A percentile compares a stretch with the other conserved stretches of the same genome.
These are phyloP conservation scores for Sanderia malayensis DNA, from an alignment of 30 jellyfish, hydroid and myxozoan genomes.

Conservation along the genomic window DNA sequence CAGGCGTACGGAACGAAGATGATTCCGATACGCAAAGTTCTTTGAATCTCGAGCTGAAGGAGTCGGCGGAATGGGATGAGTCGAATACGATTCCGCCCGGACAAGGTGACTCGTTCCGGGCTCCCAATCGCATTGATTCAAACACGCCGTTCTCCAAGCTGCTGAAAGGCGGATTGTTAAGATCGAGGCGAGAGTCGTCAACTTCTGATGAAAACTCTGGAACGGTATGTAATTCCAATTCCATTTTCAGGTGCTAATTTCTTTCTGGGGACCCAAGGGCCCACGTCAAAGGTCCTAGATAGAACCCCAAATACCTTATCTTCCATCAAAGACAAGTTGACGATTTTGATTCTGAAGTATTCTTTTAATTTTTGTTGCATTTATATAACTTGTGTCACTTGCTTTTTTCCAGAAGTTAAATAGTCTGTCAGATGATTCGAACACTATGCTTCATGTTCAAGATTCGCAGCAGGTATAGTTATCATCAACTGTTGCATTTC, in stretches of 20 bases:
- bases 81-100: conserved; percentile 40
- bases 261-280: too few relatives aligned
- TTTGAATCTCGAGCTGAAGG: conserved; percentile 26
- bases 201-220: conserved; percentile 19
- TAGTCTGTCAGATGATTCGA: neutral
- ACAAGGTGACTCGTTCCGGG: conserved; percentile 21
- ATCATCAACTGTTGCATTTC: too few relatives aligned
- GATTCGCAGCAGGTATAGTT: too few relatives aligned
- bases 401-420: neutral
- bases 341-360: too few relatives aligned
- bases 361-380: too few relatives aligned
- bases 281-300: too few relatives aligned
- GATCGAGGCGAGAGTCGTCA: conserved; percentile 20
- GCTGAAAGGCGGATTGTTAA: conserved; percentile 43
- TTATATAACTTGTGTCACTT: too few relatives aligned
- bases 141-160: conserved; percentile 64
- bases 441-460: neutral
- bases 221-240: too few relatives aligned
- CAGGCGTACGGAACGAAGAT: conserved; percentile 13
- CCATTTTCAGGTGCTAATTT: too few relatives aligned
- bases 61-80: conserved; percentile 43
- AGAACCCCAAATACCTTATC: too few relatives aligned
- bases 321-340: too few relatives aligned
- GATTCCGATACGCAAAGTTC: neutral
- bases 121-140: conserved; percentile 7